These are phyloP conservation scores for Cyrtorhinus lividipennis DNA, from an alignment of 1,140 invertebrate genomes.

Conservation along the genomic window DNA sequence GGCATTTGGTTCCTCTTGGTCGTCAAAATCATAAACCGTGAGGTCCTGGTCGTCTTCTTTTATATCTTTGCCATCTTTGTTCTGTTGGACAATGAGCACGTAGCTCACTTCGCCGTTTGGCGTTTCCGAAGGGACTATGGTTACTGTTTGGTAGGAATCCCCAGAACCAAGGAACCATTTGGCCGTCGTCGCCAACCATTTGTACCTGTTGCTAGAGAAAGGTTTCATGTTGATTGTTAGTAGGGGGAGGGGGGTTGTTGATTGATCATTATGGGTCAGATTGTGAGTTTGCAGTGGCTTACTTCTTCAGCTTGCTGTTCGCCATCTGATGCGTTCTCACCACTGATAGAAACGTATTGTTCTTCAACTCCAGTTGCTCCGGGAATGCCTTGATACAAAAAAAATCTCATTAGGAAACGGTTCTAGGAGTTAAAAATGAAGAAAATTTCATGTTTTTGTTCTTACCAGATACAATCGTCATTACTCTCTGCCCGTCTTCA, in stretches of 20 bases:
- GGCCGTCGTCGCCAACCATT: slow-evolving; percentile 18
- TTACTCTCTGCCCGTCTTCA: slow-evolving; percentile 41
- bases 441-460: no score
- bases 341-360: slow-evolving; percentile 7
- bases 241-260: background rate
- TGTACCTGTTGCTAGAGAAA: slow-evolving; percentile 3
- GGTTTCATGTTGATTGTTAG: background rate
- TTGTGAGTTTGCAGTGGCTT: no score
- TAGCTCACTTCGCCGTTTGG: slow-evolving; percentile 72
- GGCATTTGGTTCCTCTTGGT: slow-evolving; percentile 38
- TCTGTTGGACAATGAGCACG: slow-evolving; percentile 72
- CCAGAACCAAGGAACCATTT: slow-evolving; percentile 25
- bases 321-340: slow-evolving; percentile 36
- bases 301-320: slow-evolving; percentile 32
- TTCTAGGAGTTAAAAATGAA: background rate
- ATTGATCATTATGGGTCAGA: no score
- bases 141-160: slow-evolving; percentile 66
- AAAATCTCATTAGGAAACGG: background rate
- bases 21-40: slow-evolving; percentile 51
- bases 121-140: slow-evolving; percentile 67
- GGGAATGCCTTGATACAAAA: slow-evolving; percentile 10
- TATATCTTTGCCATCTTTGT: slow-evolving; percentile 38
- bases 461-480: slow-evolving; percentile 33
- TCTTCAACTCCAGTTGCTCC: slow-evolving; percentile 12
- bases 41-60: slow-evolving; percentile 44